Evolutionary conservation across 1,140 invertebrate genomes (phyloP).

Genomic region (Drosophila persimilis): DNA sequence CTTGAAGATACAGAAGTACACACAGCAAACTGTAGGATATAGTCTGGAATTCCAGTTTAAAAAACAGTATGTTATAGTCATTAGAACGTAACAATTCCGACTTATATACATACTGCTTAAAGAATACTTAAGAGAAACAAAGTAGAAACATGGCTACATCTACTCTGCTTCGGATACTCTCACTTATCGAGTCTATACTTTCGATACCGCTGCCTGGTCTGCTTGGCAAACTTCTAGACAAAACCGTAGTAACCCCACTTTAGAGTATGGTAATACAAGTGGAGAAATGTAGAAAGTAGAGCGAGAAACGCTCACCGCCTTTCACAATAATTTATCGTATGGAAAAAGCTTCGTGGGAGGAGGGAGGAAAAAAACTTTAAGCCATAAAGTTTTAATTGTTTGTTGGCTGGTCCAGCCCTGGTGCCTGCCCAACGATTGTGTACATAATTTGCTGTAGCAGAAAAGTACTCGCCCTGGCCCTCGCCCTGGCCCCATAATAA

Average conservation of each 20-base stretch:
- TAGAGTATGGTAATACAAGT: slow-evolving; percentile 7
- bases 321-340: slow-evolving; percentile 62
- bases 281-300: slow-evolving; percentile 30
- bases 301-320: slow-evolving; percentile 31
- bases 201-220: too few relatives aligned
- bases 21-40: too few relatives aligned
- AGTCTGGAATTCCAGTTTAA: too few relatives aligned
- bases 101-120: too few relatives aligned
- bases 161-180: too few relatives aligned
- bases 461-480: slow-evolving; percentile 13
- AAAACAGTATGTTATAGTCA: too few relatives aligned
- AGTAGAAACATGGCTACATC: too few relatives aligned
- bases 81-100: too few relatives aligned
- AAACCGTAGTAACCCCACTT: slow-evolving; percentile 5
- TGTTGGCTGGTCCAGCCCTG: slow-evolving; percentile 24
- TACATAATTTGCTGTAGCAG: slow-evolving; percentile 38
- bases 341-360: slow-evolving; percentile 30
- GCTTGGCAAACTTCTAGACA: too few relatives aligned
- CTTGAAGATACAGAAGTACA: neutral
- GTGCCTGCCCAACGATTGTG: slow-evolving; percentile 31
- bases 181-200: too few relatives aligned
- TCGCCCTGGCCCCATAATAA: slow-evolving; percentile 9
- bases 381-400: slow-evolving; percentile 76
- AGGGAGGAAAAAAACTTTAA: slow-evolving; percentile 53
- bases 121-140: too few relatives aligned